Evolutionary conservation across 2,888 invertebrate genomes (phyloP).

Genomic region (Hartigia nigra): DNA sequence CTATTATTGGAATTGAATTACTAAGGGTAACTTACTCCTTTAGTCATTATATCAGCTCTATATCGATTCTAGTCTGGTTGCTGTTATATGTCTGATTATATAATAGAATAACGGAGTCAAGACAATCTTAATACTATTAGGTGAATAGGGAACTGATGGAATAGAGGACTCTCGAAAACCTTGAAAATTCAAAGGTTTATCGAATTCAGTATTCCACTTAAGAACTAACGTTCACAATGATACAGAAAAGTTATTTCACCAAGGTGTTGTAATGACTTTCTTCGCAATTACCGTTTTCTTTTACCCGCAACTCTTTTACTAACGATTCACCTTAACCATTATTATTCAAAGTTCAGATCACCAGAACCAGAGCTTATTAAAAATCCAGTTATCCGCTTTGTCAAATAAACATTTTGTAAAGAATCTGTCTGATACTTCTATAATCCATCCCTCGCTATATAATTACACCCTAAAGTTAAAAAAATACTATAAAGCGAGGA

Average conservation of each 20-base stretch:
- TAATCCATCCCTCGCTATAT: not conserved
- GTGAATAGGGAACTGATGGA: not conserved
- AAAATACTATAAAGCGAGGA: not conserved
- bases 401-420: not conserved
- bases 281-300: not conserved
- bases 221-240: not conserved
- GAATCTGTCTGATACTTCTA: not conserved
- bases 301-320: not conserved
- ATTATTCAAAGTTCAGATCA: too few relatives aligned
- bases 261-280: not conserved
- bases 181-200: not conserved
- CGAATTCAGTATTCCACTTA: not conserved
- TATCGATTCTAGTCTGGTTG: not conserved
- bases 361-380: not conserved
- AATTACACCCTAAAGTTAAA: not conserved
- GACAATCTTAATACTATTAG: not conserved
- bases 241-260: not conserved
- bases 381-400: not conserved
- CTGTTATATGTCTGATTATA: not conserved
- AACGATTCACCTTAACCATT: not conserved
- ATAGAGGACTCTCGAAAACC: not conserved
- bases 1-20: not conserved
- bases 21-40: not conserved
- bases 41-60: not conserved
- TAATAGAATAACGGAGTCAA: not conserved